phyloP scores from a whole-genome alignment of 2,113 vertebrate species.

The Ahaetulla prasina region DNA sequence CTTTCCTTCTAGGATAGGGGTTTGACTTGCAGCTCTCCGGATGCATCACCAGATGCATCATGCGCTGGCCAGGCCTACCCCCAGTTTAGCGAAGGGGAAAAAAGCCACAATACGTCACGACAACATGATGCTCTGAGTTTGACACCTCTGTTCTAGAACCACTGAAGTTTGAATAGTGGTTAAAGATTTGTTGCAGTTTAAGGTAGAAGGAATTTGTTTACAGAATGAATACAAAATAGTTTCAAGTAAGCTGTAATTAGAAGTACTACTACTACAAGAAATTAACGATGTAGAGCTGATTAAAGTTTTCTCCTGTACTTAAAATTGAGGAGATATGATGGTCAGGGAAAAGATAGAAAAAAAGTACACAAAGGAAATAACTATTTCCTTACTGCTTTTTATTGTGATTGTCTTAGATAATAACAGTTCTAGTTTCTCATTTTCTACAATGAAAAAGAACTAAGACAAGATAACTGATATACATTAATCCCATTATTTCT shows the following conservation, averaged over 20 bases:
- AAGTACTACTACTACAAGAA: neutral
- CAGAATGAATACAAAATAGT: neutral
- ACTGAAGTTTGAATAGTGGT: neutral
- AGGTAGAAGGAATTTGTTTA: neutral
- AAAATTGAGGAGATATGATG: neutral
- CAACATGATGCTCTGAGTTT: too few species aligned
- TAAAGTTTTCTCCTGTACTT: neutral
- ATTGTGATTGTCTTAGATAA: neutral
- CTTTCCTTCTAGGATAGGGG: neutral
- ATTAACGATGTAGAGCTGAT: neutral
- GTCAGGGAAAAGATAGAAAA: neutral
- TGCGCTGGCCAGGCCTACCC: too few species aligned
- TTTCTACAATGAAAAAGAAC: neutral
- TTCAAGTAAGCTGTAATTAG: neutral
- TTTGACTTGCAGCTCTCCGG: rapidly evolving
- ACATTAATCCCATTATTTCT: neutral
- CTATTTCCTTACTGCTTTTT: neutral
- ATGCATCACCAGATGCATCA: too few species aligned
- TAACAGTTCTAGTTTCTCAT: neutral
- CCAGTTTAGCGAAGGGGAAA: too few species aligned
- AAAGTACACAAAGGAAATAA: neutral
- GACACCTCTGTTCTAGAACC: too few species aligned
- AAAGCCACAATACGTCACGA: too few species aligned
- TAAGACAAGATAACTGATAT: neutral
- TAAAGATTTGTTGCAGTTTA: neutral